Evolutionary conservation across 2,888 invertebrate genomes (phyloP), one percentile per base, ranked within the genome.

Genomic region (Sclerodermus sp.): DNA sequence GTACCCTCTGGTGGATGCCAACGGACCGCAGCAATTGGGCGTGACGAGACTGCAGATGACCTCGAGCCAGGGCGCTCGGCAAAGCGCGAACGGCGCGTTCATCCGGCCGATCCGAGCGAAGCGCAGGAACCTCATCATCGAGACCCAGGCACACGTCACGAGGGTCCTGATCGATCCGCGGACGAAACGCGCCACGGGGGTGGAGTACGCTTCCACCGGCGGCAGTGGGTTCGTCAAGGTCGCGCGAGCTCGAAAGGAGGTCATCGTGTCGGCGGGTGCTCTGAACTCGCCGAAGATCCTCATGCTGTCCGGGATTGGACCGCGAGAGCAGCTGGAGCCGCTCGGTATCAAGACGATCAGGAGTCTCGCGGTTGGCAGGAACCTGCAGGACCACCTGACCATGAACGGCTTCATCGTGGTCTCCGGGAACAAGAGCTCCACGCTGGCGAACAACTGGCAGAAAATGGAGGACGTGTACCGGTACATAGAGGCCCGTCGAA

Each of bases 31-130:
- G 32, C 84, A 86, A 67, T 73, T 86, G 4, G 88, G 88, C 14
- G 82, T 84, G 1, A 85, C 84, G 73, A 77, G 85, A 40, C 68
- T 83, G 15, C 87, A 87, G 68, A 81, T 83, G n/a, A 88, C 87
- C 0, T 80, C 84, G 1, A 78, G 79, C 42, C 74, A 85, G 64
- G 88, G 88, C 1, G 78, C 77, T 57, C 80, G 88, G 53, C 76
- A 81, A 44, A 88, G 87, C 17, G 80, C 82, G 0, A 88, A 88
- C 65, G 74, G 73, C 1, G 88, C 88, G 1, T 89, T 83, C 60
- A 84, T 89, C n/a, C 79, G 84, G 57, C 87, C 88, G 0, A 84
- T 89, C 42, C 79, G 87, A 37, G 60, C 81, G 13, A 80, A 79
- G 45, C 67, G 84, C 10, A 57, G 61, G 16, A 80, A 80, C 51